phyloP scores from a whole-genome alignment of 1,140 invertebrate species.

The Daktulosphaira vitifoliae region DNA sequence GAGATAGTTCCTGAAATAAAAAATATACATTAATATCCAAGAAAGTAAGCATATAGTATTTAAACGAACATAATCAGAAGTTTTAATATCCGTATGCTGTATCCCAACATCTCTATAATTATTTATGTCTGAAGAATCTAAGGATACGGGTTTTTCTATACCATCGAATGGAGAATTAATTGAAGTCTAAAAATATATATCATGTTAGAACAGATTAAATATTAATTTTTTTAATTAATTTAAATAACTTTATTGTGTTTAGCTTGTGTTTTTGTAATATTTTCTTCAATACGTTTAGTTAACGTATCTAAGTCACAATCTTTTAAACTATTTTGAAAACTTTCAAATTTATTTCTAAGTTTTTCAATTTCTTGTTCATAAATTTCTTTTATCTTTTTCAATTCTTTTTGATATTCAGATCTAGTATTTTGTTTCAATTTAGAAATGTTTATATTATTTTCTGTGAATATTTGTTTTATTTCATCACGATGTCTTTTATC shows the following conservation, averaged over 20 bases:
- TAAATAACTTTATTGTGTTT: constrained; percentile 20
- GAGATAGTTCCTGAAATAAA: constrained; percentile 15
- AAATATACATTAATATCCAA: no score
- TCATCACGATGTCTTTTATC: no score
- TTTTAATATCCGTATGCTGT: constrained; percentile 15
- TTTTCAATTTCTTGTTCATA: constrained; percentile 5
- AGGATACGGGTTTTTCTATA: background rate
- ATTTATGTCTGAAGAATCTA: constrained; percentile 5
- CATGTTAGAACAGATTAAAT: background rate
- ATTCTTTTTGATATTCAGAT: no score
- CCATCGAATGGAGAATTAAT: constrained; percentile 16
- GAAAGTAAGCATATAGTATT: background rate
- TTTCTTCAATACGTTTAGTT: constrained; percentile 22
- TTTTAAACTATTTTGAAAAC: background rate
- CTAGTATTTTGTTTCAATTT: no score
- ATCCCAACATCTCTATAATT: background rate
- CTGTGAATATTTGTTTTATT: no score
- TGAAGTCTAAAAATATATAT: background rate
- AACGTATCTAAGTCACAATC: constrained; percentile 16
- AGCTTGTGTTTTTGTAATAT: constrained; percentile 21
- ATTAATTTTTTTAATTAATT: constrained; percentile 15
- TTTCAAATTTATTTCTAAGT: constrained; percentile 12
- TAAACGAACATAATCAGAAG: constrained; percentile 15
- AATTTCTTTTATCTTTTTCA: background rate
- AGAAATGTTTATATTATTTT: no score